These are phyloP conservation scores for Caenorhabditis briggsae DNA, from an alignment of 1,140 invertebrate species.

Conservation along the genomic window DNA sequence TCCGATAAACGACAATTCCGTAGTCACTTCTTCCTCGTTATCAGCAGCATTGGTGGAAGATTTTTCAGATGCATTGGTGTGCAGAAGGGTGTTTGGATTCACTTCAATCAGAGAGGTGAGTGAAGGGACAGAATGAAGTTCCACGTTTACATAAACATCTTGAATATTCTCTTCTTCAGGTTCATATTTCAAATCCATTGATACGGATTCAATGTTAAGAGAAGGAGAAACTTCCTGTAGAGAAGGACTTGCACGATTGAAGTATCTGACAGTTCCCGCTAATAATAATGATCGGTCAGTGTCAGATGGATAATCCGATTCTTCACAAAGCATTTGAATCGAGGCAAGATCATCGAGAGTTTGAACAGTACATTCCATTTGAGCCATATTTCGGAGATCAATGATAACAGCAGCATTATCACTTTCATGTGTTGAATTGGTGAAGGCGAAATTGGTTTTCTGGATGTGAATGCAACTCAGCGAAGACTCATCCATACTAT, in stretches of 20 bases:
- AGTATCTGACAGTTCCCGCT: slow-evolving; percentile 52
- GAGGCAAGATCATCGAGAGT: slow-evolving; percentile 60
- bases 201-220: background rate
- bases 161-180: slow-evolving; percentile 29
- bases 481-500: slow-evolving; percentile 32
- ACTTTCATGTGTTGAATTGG: slow-evolving; percentile 3
- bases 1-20: slow-evolving; percentile 51
- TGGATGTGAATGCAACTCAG: slow-evolving; percentile 41
- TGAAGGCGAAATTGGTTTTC: slow-evolving; percentile 19
- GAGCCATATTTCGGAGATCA: slow-evolving; percentile 45
- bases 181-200: slow-evolving; percentile 19
- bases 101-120: slow-evolving; percentile 28
- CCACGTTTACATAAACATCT: slow-evolving; percentile 59
- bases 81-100: background rate
- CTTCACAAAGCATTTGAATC: slow-evolving; percentile 72
- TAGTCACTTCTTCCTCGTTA: slow-evolving; percentile 49
- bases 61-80: slow-evolving; percentile 36
- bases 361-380: slow-evolving; percentile 35
- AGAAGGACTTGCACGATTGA: slow-evolving; percentile 49
- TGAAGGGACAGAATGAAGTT: slow-evolving; percentile 32
- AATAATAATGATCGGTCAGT: slow-evolving; percentile 63
- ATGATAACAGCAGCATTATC: slow-evolving; percentile 47
- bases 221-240: slow-evolving; percentile 14
- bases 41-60: slow-evolving; percentile 61
- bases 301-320: slow-evolving; percentile 70